phyloP scores from a whole-genome alignment of 2,888 invertebrate species.

The Tolmerus cingulatus region DNA sequence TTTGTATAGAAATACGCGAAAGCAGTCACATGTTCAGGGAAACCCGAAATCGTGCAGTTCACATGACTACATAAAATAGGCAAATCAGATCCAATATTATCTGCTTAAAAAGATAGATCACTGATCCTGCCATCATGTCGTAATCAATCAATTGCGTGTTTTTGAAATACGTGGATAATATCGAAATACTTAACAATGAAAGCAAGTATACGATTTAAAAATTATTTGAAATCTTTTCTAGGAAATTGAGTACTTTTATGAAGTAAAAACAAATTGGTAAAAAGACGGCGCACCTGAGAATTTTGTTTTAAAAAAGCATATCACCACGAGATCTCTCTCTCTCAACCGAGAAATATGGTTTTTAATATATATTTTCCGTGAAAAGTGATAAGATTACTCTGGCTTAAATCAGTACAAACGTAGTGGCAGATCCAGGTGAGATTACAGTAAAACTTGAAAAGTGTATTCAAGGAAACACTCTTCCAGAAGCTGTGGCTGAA shows the following conservation, averaged over 20 bases:
- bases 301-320: background rate
- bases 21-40: background rate
- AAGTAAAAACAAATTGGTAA: background rate
- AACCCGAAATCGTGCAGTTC: background rate
- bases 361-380: background rate
- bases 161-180: background rate
- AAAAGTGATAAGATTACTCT: background rate
- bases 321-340: background rate
- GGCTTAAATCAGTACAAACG: background rate
- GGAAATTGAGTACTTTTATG: background rate
- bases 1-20: background rate
- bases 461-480: background rate
- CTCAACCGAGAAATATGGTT: background rate
- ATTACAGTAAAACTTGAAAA: background rate
- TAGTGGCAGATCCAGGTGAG: background rate
- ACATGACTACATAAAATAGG: background rate
- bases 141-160: background rate
- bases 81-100: background rate
- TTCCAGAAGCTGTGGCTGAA: background rate
- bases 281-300: background rate
- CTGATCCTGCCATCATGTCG: background rate
- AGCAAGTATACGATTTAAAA: background rate
- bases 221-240: background rate
- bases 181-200: no score
- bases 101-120: background rate